Evolutionary conservation across 2,113 vertebrate genomes (phyloP).

Genomic region (Clarias magur): DNA sequence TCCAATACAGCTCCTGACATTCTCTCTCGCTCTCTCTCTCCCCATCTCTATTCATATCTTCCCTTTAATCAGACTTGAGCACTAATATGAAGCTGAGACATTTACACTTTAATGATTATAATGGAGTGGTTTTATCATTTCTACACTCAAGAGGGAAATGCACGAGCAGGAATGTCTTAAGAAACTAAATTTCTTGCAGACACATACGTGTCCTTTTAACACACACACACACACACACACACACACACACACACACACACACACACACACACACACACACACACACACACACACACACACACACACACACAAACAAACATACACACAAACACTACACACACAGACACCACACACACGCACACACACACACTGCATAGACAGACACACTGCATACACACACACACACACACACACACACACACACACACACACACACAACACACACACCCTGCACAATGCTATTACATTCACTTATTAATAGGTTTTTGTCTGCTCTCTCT

Average conservation of each 20-base stretch:
- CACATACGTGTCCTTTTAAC: too few relatives aligned
- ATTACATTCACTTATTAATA: constrained; percentile 7
- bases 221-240: too few relatives aligned
- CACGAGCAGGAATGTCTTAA: background rate
- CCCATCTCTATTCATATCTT: background rate
- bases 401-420: too few relatives aligned
- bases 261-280: too few relatives aligned
- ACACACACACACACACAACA: too few relatives aligned
- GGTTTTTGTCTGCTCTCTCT: constrained; percentile 31
- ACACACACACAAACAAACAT: too few relatives aligned
- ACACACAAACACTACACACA: background rate
- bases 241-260: background rate
- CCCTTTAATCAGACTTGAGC: constrained; percentile 12
- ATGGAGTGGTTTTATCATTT: background rate
- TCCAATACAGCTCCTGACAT: too few relatives aligned
- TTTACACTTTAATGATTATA: constrained; percentile 17
- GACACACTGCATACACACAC: too few relatives aligned
- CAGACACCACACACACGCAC: too few relatives aligned
- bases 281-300: too few relatives aligned
- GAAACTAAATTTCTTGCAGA: too few relatives aligned
- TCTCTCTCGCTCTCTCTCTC: background rate
- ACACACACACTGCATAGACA: too few relatives aligned
- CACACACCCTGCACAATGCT: background rate
- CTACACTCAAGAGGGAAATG: background rate
- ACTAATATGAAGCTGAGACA: background rate